Evolutionary conservation across 2,113 vertebrate genomes (phyloP).

Genomic region (Rhynchopsitta pachyrhyncha): DNA sequence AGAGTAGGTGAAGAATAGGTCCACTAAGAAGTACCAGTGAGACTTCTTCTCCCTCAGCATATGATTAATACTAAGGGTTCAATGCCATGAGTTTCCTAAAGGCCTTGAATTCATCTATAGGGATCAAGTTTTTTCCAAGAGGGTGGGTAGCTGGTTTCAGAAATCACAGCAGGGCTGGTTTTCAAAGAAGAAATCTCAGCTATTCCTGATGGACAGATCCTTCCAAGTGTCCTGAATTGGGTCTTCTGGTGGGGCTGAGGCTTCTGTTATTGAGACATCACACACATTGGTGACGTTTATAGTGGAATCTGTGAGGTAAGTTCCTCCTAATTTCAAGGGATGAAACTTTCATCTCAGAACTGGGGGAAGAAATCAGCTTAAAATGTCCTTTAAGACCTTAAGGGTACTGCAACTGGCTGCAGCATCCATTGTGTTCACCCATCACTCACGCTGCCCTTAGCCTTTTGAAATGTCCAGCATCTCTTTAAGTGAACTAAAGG

Average conservation of each 20-base stretch:
- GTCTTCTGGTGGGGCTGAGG: not conserved
- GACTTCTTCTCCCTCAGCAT: not conserved
- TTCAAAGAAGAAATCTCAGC: not conserved
- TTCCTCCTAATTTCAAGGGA: not conserved
- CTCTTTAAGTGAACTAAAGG: not conserved
- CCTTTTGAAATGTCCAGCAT: not conserved
- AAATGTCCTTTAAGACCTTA: not conserved
- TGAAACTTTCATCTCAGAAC: not conserved
- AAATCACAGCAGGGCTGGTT: not conserved
- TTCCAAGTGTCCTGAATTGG: not conserved
- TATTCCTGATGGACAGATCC: not conserved
- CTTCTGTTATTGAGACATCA: not conserved
- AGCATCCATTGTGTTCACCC: not conserved
- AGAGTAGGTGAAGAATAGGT: not conserved
- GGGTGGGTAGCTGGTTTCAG: not conserved
- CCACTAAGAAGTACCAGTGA: not conserved
- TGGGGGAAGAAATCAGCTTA: not conserved
- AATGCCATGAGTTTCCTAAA: not conserved
- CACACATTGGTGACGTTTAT: not conserved
- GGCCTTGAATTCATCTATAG: rapidly evolving
- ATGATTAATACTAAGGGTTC: rapidly evolving
- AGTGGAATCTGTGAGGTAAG: not conserved
- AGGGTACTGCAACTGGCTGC: not conserved
- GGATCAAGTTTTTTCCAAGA: not conserved
- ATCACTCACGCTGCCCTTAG: not conserved